Evolutionary conservation across 2,888 invertebrate species (phyloP).

Genomic region (Tridacna crocea): DNA sequence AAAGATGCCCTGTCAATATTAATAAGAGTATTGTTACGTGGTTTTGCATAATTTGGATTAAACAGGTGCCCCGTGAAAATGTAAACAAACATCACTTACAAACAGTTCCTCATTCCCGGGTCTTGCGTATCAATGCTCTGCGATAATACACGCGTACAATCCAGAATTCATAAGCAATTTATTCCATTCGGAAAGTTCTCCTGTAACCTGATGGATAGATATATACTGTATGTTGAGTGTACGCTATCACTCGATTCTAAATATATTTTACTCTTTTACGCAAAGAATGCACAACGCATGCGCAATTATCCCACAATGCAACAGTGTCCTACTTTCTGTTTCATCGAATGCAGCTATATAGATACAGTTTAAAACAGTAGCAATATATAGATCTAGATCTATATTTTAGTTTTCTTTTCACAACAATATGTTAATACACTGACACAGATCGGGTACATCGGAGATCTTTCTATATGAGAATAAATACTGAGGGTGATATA

Average conservation of each 20-base stretch:
- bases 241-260: too few relatives aligned
- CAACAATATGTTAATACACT: too few relatives aligned
- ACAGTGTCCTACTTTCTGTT: conserved; percentile 41
- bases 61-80: conserved; percentile 58
- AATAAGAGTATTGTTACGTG: conserved; percentile 30
- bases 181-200: not conserved
- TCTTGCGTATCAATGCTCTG: not conserved
- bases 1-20: too few relatives aligned
- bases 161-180: not conserved
- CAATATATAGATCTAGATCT: too few relatives aligned
- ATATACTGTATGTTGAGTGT: not conserved
- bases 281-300: conserved; percentile 31
- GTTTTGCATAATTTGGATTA: conserved; percentile 56
- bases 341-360: conserved; percentile 1
- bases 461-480: too few relatives aligned
- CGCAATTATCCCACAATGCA: conserved; percentile 58
- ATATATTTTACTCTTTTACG: not conserved
- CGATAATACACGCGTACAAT: not conserved
- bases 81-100: conserved; percentile 46
- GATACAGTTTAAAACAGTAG: too few relatives aligned
- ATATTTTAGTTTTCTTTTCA: too few relatives aligned
- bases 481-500: too few relatives aligned
- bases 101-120: not conserved
- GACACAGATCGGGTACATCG: too few relatives aligned
- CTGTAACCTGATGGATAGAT: not conserved